Evolutionary conservation across 2,888 invertebrate genomes (phyloP), one percentile per base, ranked within the genome.

Genomic region (Notodonta ziczac): DNA sequence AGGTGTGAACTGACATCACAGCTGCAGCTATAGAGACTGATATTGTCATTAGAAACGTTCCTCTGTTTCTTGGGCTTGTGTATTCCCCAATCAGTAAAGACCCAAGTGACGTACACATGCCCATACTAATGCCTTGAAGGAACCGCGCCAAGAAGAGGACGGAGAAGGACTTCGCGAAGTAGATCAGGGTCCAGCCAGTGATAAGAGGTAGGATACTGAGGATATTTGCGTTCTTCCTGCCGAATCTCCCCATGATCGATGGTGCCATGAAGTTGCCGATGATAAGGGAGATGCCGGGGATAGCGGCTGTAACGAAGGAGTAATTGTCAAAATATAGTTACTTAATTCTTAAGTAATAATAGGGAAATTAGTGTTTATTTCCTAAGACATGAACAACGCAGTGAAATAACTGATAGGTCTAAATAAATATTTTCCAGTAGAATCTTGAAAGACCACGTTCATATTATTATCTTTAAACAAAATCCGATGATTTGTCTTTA

Each of bases 11-110:
- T 0, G 93, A 67, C 6, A 96, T 83, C 8, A 96, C 94, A 4
- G 96, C 96, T 6, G 89, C 67, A 0, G 96, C 94, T 42, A 95
- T 94, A 0, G 94, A 90, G 2, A 96, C 81, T 0, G 95, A 94
- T n/a, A 95, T 94, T 0, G 93, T 92, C 56, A 95, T 94, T 42
- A 95, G 85, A 16, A 96, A 90, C 0, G 94, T 89, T 14, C 96
- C 95, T 58, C 96, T 87, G 57, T 95, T 91, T 56, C 87, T 92
- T 0, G 95, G 96, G 54, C 94, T 93, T 5, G 93, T 90, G 53
- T 92, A 94, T 81, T 95, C 95, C 56, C 94, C 94, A 12, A 94
- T 91, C 53, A 94, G 88, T 0, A 94, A 90, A 0, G 94, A 89
- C 0, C 88, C 87, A 0, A 94, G 67, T 0, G 94, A 83, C 0